Base-by-base conservation (phyloP, 2,888 invertebrate genomes). In the Dorcus parallelipipedus region DNA sequence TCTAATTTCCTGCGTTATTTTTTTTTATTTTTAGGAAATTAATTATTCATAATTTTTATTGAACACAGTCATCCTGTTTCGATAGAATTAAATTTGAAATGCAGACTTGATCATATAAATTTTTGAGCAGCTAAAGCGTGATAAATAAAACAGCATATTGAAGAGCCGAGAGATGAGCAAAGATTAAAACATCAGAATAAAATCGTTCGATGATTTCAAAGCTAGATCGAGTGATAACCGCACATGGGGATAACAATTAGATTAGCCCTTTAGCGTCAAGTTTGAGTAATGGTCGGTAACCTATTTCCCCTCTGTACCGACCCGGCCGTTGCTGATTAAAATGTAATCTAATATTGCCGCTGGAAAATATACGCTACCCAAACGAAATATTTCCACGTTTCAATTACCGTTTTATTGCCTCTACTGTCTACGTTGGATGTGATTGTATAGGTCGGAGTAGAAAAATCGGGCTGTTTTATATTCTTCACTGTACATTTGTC, bases 311-410 rank as follows among this genome's bases (percentile, higher is more conserved):
- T 50, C 49, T 50, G 42, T 41, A 40, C 45, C 38, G 43, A 69
- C 72, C 67, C 70, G 70, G 70, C 66, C 71, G 70, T 71, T 71
- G 75, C 75, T 80, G 80, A 80, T 80, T 80, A 80, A 80, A 80
- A 79, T 79, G 77, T 80, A 80, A 80, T 80, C 79, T 79, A 79
- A 80, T 80, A 79, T 78, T 73, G 71, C 73, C 68, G 75, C 75
- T 73, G 76, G 76, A 74, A 76, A 76, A 76, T 75, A 74, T 73
- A 74, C 72, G 69, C 60, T 56, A 50, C 50, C 49, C 55, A 47
- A 54, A 58, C 58, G 56, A 58, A 58, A 61, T 61, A 58, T 56
- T 61, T 58, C 58, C 56, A 41, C 61, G 58, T 60, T 60, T 60
- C 58, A 58, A 58, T 60, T 55, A 60, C 57, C 57, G 52, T 59